Percentiles rank a stretch among this genome's conserved stretches.
phyloP scores from a whole-genome alignment of 2,888 invertebrate genomes.

The Oligia strigilis region DNA sequence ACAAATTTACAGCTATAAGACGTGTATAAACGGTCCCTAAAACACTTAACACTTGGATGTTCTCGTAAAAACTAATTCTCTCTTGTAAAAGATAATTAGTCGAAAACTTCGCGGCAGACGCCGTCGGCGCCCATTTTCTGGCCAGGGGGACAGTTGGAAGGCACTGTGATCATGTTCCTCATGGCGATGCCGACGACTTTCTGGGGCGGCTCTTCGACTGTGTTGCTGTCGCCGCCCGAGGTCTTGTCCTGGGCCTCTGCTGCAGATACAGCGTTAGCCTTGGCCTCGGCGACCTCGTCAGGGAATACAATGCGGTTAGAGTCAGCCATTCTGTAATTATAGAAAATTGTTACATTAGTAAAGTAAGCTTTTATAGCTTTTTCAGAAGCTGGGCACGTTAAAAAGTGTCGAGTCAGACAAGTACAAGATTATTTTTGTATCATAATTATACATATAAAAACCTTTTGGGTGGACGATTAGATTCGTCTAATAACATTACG shows the following conservation, averaged over 20 bases:
- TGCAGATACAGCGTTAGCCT: conserved; percentile 66
- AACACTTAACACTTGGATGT: conserved; percentile 30
- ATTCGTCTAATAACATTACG: background rate
- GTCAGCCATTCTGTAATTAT: conserved; percentile 79
- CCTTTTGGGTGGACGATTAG: background rate
- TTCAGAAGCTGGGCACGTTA: background rate
- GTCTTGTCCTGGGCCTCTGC: conserved; percentile 61
- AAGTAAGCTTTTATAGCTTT: background rate
- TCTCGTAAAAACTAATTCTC: background rate
- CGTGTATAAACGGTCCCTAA: conserved; percentile 14
- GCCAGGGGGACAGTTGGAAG: conserved; percentile 76
- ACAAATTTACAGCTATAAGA: conserved; percentile 15
- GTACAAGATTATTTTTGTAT: no score
- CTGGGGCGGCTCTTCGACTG: conserved; percentile 71
- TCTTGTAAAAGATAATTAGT: conserved; percentile 46
- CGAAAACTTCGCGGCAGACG: conserved; percentile 76
- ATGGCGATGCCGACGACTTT: conserved; percentile 37
- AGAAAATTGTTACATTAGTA: conserved; percentile 5
- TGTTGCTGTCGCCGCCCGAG: conserved; percentile 74
- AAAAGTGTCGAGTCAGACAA: background rate
- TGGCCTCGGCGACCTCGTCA: conserved; percentile 79
- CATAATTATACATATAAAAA: background rate
- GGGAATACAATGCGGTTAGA: conserved; percentile 79
- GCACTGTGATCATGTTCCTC: conserved; percentile 80
- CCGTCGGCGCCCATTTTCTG: conserved; percentile 75